Conservation (phyloP, 2,888 invertebrate genomes). For the Rugalucina vietnamica region DNA sequence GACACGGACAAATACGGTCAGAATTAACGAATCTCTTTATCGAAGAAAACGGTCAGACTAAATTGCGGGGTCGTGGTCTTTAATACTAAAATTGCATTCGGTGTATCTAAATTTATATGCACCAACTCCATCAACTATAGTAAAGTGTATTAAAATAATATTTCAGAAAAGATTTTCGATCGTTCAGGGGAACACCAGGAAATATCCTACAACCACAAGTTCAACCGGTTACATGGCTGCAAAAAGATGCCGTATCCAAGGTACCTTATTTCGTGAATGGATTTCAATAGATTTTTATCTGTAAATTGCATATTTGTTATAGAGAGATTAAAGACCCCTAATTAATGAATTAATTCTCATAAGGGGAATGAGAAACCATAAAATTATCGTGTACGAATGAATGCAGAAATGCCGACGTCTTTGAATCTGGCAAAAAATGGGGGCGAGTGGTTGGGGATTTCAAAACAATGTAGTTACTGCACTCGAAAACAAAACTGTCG, state of each 20-base stretch:
- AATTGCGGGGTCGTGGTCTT: background rate
- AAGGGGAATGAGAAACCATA: background rate
- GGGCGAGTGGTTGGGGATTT: no score
- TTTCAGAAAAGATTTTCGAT: constrained; percentile 77
- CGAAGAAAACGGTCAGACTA: background rate
- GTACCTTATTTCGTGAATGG: constrained; percentile 10
- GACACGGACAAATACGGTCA: background rate
- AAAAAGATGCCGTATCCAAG: constrained; percentile 37
- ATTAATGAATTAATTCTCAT: background rate
- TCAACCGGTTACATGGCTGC: constrained; percentile 74
- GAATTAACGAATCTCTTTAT: background rate
- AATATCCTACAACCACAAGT: constrained; percentile 65
- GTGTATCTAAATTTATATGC: background rate
- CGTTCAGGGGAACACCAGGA: constrained; percentile 69
- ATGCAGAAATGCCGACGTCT: background rate
- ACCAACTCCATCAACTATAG: no score
- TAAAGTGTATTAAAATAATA: no score
- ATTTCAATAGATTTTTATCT: background rate
- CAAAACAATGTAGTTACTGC: no score
- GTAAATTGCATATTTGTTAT: background rate
- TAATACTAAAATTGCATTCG: background rate
- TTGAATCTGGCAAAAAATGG: background rate
- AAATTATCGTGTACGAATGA: background rate
- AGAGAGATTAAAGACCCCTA: background rate
- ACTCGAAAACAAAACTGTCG: no score